Conservation (phyloP, 2,113 vertebrate species). For the Corythornis cristatus region DNA sequence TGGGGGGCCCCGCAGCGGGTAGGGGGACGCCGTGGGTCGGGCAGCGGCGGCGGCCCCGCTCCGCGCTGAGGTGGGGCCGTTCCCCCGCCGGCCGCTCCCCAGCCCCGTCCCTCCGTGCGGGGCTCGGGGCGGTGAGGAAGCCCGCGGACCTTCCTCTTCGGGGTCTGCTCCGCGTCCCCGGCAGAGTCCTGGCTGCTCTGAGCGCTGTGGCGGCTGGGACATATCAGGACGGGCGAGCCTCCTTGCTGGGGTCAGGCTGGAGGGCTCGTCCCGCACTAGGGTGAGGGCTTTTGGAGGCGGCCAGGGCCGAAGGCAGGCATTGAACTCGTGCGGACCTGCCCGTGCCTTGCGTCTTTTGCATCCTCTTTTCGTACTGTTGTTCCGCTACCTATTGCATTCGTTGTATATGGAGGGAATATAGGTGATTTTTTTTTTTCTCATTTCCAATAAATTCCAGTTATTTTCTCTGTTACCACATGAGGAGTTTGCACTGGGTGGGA, state of each 20-base stretch:
- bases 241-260: too few species aligned
- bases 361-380: fast-evolving
- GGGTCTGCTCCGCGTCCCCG: background rate
- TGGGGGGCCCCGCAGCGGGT: background rate
- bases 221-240: too few species aligned
- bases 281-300: background rate
- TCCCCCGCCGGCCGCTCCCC: background rate
- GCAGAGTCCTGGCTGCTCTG: background rate
- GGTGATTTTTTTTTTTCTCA: background rate
- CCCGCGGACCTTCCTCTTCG: too few species aligned
- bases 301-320: background rate
- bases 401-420: too few species aligned
- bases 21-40: slow-evolving; percentile 30
- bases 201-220: background rate
- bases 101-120: background rate
- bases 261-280: background rate
- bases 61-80: background rate
- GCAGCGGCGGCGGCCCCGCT: slow-evolving; percentile 61
- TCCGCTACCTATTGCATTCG: fast-evolving
- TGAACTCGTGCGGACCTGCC: background rate
- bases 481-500: background rate
- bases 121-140: background rate
- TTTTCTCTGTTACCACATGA: background rate
- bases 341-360: fast-evolving
- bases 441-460: background rate